Base-by-base conservation (phyloP, 2,888 invertebrate genomes). In the Dolichomitus sp. region DNA sequence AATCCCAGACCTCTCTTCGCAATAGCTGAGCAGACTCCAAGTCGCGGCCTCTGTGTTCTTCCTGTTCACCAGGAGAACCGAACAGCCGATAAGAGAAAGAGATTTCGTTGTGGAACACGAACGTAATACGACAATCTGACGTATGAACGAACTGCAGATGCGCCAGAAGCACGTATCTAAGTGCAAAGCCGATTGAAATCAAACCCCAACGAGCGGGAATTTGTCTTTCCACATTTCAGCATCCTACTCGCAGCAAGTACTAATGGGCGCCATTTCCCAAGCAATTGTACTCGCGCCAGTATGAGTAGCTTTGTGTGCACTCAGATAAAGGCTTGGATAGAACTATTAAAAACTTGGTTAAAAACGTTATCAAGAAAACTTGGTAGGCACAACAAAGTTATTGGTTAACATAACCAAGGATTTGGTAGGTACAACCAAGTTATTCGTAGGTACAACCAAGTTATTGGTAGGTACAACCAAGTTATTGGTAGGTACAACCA, bases 1-100 rank as follows among this genome's bases (percentile, higher is more conserved):
- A 93, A 93, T 93, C 93, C 93, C 92, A 90, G 91, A 92, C 90
- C 91, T 91, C 91, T 90, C 88, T 63, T 48, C 61, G 80, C 77
- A 66, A 54, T 75, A 81, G 77, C 65, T 37, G 61, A 61, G 83
- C 89, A 85, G 78, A 87, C 86, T 61, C 61, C 19, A 48, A 61
- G 48, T 48, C 61, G 61, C 59, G 17, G 19, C 33, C 33, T 48
- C 72, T 45, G 45, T 33, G 45, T 12, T 69, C 70, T 59, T 70
- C 45, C 42, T n/a, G 48, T 50, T 73, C 48, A 37, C 30, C 57
- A 19, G 30, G 30, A 72, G 57, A 65, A 65, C 27, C 42, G 27
- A 45, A 27, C 12, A 27, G 12, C 37, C 17, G 12, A 19, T 14
- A 1, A 27, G 42, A 45, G 23, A 45, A 45, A 65, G 65, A 65